Evolutionary conservation across 2,113 vertebrate species (phyloP).

Genomic region (Lagopus muta): DNA sequence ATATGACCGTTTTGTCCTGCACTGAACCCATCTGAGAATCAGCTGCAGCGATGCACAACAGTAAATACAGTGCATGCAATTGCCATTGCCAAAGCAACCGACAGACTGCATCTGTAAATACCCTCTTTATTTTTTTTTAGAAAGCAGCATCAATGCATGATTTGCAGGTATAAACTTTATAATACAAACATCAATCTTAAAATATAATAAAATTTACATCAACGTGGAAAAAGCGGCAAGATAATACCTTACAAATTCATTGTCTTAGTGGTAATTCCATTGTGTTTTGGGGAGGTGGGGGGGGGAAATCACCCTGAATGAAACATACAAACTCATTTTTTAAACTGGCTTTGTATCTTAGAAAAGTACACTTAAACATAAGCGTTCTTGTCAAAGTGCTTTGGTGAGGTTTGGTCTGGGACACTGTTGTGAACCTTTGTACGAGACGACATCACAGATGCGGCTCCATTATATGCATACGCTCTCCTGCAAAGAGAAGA

Average conservation of each 20-base stretch:
- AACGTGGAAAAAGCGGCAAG: slow-evolving; percentile 64
- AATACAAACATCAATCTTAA: slow-evolving; percentile 58
- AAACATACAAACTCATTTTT: slow-evolving; percentile 52
- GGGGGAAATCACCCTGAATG: slow-evolving; percentile 55
- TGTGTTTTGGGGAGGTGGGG: background rate
- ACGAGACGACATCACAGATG: slow-evolving; percentile 82
- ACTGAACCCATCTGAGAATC: background rate
- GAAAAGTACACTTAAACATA: slow-evolving; percentile 80
- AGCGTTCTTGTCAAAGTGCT: slow-evolving; percentile 86
- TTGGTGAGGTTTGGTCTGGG: slow-evolving; percentile 72
- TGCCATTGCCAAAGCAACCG: background rate
- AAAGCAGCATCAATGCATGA: slow-evolving; percentile 76
- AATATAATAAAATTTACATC: slow-evolving; percentile 79
- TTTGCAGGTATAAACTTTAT: slow-evolving; percentile 72
- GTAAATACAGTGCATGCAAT: accelerated
- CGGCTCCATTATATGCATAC: slow-evolving; percentile 81
- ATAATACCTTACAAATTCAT: slow-evolving; percentile 72
- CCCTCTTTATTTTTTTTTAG: slow-evolving; percentile 67
- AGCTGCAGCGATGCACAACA: accelerated
- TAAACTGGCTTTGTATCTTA: slow-evolving; percentile 15
- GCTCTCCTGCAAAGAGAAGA: slow-evolving; percentile 75
- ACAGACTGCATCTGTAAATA: slow-evolving; percentile 58
- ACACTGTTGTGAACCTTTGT: slow-evolving; percentile 78
- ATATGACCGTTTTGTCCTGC: background rate
- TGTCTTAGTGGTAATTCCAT: slow-evolving; percentile 47